These are phyloP conservation scores for human (Homo sapiens) DNA, from an alignment of 2,113 vertebrate species.

Conservation along the genomic window DNA sequence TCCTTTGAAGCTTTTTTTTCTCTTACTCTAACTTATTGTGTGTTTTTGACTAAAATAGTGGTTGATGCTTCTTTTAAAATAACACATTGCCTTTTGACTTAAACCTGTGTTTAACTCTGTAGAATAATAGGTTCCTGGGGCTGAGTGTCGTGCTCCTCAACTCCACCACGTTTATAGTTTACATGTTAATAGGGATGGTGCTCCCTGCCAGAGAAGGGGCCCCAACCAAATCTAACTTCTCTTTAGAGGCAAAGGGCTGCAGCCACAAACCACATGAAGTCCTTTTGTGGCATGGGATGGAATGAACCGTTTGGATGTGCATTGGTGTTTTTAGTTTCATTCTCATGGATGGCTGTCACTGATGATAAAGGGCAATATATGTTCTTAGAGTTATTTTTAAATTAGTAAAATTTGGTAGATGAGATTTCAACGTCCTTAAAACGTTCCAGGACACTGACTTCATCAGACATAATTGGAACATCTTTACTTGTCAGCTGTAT, in stretches of 20 bases:
- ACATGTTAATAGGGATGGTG: background rate
- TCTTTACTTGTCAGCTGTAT: background rate
- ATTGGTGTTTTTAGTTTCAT: background rate
- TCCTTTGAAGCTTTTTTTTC: constrained; percentile 29
- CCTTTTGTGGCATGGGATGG: no score
- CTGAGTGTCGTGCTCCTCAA: background rate
- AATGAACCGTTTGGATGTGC: background rate
- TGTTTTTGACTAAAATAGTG: constrained; percentile 30
- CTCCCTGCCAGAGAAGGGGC: background rate
- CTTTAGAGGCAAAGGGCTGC: background rate
- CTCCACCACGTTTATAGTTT: background rate
- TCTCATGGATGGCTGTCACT: background rate
- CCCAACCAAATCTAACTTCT: background rate
- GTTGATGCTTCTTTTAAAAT: constrained; percentile 44
- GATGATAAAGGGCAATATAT: background rate
- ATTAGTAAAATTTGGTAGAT: background rate
- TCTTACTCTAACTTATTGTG: background rate
- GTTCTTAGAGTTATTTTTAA: constrained; percentile 4
- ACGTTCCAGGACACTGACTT: background rate
- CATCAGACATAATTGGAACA: background rate
- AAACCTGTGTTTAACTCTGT: constrained; percentile 48
- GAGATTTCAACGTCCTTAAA: background rate
- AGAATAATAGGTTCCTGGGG: background rate
- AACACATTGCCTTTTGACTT: constrained; percentile 40
- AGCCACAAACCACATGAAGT: background rate